A percentile compares a stretch with the other conserved stretches of the same genome.
Conservation (phyloP, 2,888 invertebrate species). For the Zaprionus obscuricornis region DNA sequence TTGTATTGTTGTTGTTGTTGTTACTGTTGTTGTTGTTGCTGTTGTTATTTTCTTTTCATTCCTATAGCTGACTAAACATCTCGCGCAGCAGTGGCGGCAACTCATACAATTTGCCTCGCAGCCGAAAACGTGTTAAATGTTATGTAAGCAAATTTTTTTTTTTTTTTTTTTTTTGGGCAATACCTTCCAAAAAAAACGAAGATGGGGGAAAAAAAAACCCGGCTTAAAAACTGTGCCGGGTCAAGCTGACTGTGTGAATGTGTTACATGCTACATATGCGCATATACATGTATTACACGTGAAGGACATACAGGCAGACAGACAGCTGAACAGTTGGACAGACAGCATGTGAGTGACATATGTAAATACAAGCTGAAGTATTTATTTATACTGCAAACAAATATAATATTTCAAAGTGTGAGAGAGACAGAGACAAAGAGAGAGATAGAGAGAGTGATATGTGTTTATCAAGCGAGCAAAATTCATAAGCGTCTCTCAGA, state of each 20-base stretch:
- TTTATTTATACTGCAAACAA: too few relatives aligned
- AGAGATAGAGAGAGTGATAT: too few relatives aligned
- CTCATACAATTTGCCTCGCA: conserved; percentile 22
- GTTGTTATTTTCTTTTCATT: too few relatives aligned
- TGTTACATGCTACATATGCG: not conserved
- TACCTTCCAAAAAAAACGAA: conserved; percentile 12
- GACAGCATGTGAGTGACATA: too few relatives aligned
- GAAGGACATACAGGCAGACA: not conserved
- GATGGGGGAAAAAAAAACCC: conserved; percentile 18
- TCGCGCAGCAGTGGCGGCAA: not conserved
- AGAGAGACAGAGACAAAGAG: too few relatives aligned
- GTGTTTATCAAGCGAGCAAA: too few relatives aligned
- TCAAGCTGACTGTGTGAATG: conserved; percentile 21
- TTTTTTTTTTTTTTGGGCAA: too few relatives aligned
- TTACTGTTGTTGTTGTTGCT: conserved; percentile 24
- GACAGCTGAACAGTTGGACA: not conserved
- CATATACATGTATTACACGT: conserved; percentile 16
- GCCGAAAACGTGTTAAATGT: conserved; percentile 35
- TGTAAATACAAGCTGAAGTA: too few relatives aligned
- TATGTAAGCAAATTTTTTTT: conserved; percentile 47
- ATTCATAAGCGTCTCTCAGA: too few relatives aligned
- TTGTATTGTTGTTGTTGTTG: conserved; percentile 10
- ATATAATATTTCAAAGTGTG: too few relatives aligned
- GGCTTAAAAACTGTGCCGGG: conserved; percentile 57
- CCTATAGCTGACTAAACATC: conserved; percentile 16